A percentile compares a stretch with the other conserved stretches of the same genome.
Evolutionary conservation across 92 coral and sea anemone species (phyloP).

Genomic region (Epizoanthus rinbou): DNA sequence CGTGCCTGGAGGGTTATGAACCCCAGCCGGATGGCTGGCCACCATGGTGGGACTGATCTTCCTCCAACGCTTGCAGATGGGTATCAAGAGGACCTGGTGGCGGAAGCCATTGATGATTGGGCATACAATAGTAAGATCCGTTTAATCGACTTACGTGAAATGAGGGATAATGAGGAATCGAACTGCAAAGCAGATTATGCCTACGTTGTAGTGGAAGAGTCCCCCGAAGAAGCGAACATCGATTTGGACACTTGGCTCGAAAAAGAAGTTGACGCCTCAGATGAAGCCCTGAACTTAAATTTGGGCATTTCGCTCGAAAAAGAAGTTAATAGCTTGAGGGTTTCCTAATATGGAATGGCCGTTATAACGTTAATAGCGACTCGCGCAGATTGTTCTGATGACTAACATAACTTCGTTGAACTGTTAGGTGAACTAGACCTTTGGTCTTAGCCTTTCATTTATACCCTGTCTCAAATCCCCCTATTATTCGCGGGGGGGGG

Average conservation of each 20-base stretch:
- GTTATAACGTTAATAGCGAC: constrained; percentile 38
- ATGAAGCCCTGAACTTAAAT: constrained; percentile 32
- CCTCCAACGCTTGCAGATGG: constrained; percentile 33
- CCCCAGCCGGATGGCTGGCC: too few relatives aligned
- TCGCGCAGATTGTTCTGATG: constrained; percentile 42
- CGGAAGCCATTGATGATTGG: constrained; percentile 44
- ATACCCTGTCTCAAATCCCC: constrained; percentile 35
- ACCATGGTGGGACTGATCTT: too few relatives aligned
- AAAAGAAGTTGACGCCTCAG: constrained; percentile 29
- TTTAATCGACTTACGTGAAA: constrained; percentile 40
- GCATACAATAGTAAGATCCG: constrained; percentile 36
- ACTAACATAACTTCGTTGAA: constrained; percentile 31
- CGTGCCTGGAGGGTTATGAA: constrained; percentile 6
- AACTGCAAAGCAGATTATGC: constrained; percentile 17
- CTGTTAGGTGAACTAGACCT: constrained; percentile 26
- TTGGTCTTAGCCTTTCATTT: constrained; percentile 25
- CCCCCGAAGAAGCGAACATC: constrained; percentile 31
- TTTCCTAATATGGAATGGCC: constrained; percentile 24
- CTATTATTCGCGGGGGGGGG: constrained; percentile 70
- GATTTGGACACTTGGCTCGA: constrained; percentile 36
- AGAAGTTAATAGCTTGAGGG: constrained; percentile 37
- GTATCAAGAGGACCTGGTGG: constrained; percentile 38
- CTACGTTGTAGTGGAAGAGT: constrained; percentile 41
- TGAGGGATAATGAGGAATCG: constrained; percentile 32
- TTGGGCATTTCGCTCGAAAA: constrained; percentile 30